Percentiles rank a stretch among this genome's conserved stretches.
phyloP scores from a whole-genome alignment of 1,140 invertebrate species.

The Caerostris darwini region DNA sequence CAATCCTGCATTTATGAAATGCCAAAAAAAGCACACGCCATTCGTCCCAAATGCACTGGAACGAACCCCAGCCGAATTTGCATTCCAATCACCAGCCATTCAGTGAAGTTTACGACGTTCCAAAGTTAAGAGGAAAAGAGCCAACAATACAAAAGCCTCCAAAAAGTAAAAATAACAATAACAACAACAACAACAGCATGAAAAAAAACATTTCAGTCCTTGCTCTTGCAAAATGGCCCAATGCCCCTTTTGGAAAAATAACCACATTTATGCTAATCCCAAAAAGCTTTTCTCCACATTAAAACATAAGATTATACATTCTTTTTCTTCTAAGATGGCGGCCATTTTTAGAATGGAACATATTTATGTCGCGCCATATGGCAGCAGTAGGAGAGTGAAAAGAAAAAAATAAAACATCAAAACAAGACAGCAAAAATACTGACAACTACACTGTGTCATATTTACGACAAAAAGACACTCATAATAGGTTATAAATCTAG shows the following conservation, averaged over 20 bases:
- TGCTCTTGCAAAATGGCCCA: neutral
- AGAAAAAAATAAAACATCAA: neutral
- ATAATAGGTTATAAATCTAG: conserved; percentile 71
- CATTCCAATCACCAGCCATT: conserved; percentile 23
- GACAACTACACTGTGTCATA: conserved; percentile 37
- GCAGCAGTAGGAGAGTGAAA: neutral
- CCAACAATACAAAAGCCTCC: neutral
- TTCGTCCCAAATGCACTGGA: conserved; percentile 47
- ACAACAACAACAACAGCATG: neutral
- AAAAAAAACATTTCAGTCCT: neutral
- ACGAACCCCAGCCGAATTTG: conserved; percentile 3
- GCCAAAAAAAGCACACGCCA: conserved; percentile 36
- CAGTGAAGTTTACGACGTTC: neutral
- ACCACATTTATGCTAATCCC: conserved; percentile 66
- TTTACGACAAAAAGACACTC: conserved; percentile 56
- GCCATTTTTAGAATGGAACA: conserved; percentile 4
- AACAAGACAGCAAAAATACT: conserved; percentile 24
- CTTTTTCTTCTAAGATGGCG: conserved; percentile 28
- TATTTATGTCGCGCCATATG: conserved; percentile 55
- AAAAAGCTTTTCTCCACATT: conserved; percentile 44
- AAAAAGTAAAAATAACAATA: neutral
- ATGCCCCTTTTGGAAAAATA: neutral
- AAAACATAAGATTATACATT: neutral
- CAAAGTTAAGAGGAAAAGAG: neutral
- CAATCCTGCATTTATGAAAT: conserved; percentile 29